Conservation (phyloP, 1,140 invertebrate genomes). For the Uloborus diversus region DNA sequence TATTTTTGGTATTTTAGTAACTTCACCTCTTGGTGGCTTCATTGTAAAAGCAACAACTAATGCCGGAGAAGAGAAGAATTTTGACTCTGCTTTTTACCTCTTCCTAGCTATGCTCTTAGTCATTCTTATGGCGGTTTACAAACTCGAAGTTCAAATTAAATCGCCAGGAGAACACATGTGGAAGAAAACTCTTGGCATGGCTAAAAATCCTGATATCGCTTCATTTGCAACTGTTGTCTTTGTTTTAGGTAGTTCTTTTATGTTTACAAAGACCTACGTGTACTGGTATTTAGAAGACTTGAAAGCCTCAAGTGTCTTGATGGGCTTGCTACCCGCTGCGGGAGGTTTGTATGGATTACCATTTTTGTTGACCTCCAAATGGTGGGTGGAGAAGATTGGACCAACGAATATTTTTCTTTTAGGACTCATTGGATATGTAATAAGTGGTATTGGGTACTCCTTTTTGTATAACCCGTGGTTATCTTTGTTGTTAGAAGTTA, state of each 20-base stretch:
- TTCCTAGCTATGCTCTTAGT: not conserved
- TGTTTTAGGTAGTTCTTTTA: not conserved
- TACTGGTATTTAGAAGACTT: constrained; percentile 1
- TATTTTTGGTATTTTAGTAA: not conserved
- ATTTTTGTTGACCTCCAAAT: not conserved
- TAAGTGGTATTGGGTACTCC: not conserved
- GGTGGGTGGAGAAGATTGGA: constrained; percentile 17
- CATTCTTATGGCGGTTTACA: not conserved
- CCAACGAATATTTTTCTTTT: not conserved
- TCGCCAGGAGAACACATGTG: not conserved
- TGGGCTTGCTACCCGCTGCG: not conserved
- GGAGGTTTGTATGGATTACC: constrained; percentile 14
- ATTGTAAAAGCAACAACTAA: not conserved
- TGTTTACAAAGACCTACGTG: not conserved
- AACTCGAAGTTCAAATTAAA: not conserved
- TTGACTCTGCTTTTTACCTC: not conserved
- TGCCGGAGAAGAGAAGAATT: not conserved
- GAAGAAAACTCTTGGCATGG: not conserved
- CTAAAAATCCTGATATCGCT: not conserved
- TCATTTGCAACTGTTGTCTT: not conserved
- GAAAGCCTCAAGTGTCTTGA: not conserved
- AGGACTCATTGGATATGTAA: not conserved
- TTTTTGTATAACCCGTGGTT: constrained; percentile 12
- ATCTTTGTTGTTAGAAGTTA: not conserved
- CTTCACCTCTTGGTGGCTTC: not conserved